A percentile compares a stretch with the other conserved stretches of the same genome.
phyloP scores from a whole-genome alignment of 1,140 invertebrate species.

The Coelopa frigida region DNA sequence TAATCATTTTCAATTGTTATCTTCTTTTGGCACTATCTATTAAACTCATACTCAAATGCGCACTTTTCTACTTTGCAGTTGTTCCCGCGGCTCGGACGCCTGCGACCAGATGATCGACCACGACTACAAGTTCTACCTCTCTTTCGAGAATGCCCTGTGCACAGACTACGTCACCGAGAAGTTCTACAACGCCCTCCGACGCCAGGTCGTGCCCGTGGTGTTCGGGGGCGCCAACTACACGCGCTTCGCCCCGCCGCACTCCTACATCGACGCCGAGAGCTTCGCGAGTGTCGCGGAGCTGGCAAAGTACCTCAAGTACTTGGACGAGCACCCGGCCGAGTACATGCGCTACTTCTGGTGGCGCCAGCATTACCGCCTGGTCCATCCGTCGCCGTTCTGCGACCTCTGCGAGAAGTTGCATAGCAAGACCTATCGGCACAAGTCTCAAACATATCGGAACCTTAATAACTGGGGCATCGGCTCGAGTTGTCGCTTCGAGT shows the following conservation, averaged over 20 bases:
- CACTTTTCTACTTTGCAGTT: constrained; percentile 18
- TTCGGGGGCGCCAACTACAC: constrained; percentile 52
- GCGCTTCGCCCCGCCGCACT: constrained; percentile 49
- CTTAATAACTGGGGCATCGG: constrained; percentile 40
- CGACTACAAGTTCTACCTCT: constrained; percentile 56
- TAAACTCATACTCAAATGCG: too few species aligned
- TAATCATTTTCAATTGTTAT: background rate
- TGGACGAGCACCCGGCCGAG: constrained; percentile 44
- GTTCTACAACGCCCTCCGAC: constrained; percentile 45
- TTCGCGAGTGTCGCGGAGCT: constrained; percentile 48
- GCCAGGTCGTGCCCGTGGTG: constrained; percentile 51
- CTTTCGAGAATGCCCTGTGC: constrained; percentile 55
- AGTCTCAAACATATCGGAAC: constrained; percentile 28
- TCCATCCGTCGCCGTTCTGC: constrained; percentile 30
- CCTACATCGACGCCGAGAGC: constrained; percentile 55
- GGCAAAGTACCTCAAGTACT: constrained; percentile 47
- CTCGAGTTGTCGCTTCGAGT: constrained; percentile 24
- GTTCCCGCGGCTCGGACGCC: constrained; percentile 28
- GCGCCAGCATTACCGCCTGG: constrained; percentile 44
- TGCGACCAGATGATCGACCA: constrained; percentile 46
- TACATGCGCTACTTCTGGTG: constrained; percentile 51
- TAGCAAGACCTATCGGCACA: constrained; percentile 17
- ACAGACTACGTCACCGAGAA: constrained; percentile 56
- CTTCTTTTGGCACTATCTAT: too few species aligned
- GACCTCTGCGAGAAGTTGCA: constrained; percentile 36